Conservation (phyloP, 2,797 vertebrate species). For the Benthosema pterotum region DNA sequence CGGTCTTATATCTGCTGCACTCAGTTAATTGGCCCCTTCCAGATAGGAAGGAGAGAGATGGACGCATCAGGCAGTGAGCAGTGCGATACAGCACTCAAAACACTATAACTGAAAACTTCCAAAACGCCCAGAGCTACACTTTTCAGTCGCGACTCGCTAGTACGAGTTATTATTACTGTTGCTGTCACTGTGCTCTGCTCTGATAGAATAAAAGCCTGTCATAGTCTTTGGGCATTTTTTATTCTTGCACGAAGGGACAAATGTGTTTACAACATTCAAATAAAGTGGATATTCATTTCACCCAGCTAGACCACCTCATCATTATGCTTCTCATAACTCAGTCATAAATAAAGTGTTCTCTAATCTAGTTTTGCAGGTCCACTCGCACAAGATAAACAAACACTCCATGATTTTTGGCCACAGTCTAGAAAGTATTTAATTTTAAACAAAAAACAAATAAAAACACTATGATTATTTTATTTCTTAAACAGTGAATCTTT, state of each 20-base stretch:
- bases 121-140: constrained; percentile 44
- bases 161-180: constrained; percentile 33
- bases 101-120: constrained; percentile 57
- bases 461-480: too few relatives aligned
- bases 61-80: constrained; percentile 55
- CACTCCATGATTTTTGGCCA: not conserved
- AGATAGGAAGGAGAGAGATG: constrained; percentile 53
- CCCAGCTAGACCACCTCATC: constrained; percentile 12
- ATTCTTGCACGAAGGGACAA: constrained; percentile 35
- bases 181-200: constrained; percentile 52
- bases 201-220: constrained; percentile 49
- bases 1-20: constrained; percentile 40
- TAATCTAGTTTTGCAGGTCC: too few relatives aligned
- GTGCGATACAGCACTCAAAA: constrained; percentile 56
- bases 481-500: too few relatives aligned
- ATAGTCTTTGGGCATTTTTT: constrained; percentile 48
- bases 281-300: constrained; percentile 26
- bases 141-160: constrained; percentile 23
- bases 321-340: too few relatives aligned
- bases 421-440: constrained; percentile 11
- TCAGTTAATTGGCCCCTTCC: constrained; percentile 52
- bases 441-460: too few relatives aligned
- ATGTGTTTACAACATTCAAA: constrained; percentile 39
- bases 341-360: too few relatives aligned
- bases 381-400: too few relatives aligned